A percentile compares a stretch with the other conserved stretches of the same genome.
Conservation (phyloP, 2,113 vertebrate genomes). For the Chamaea fasciata region DNA sequence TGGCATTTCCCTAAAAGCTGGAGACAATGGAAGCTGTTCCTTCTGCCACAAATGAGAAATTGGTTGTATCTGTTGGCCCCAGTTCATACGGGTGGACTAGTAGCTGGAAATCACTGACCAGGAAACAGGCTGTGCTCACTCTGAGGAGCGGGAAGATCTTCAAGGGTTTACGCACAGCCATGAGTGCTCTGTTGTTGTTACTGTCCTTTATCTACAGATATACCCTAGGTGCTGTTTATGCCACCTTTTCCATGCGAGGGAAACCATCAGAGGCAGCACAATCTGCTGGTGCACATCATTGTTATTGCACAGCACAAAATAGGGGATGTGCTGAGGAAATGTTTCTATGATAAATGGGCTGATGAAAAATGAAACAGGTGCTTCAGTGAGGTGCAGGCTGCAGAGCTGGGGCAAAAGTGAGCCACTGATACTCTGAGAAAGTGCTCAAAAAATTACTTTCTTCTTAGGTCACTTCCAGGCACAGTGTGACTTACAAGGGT, state of each 20-base stretch:
- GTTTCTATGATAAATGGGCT: background rate
- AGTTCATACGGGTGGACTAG: conserved; percentile 29
- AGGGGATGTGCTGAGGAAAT: background rate
- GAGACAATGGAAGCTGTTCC: conserved; percentile 44
- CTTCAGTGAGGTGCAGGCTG: background rate
- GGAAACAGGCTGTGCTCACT: conserved; percentile 10
- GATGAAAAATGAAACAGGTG: background rate
- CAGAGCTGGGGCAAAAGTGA: background rate
- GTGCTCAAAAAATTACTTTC: background rate
- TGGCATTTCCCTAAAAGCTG: conserved; percentile 37
- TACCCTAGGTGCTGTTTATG: background rate
- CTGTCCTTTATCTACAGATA: background rate
- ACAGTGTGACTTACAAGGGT: background rate
- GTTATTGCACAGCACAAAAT: background rate
- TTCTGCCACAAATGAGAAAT: conserved; percentile 35
- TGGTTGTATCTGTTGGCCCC: conserved; percentile 23
- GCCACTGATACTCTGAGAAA: background rate
- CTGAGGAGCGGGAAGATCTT: background rate
- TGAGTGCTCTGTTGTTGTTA: background rate
- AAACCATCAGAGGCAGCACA: background rate
- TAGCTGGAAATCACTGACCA: conserved; percentile 26
- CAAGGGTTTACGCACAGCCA: background rate
- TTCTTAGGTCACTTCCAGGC: background rate
- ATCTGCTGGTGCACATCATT: background rate
- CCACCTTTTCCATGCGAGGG: background rate